Percentiles rank a stretch among this genome's conserved stretches.
Conservation (phyloP, 2,113 vertebrate species). For the Sakesphorus luctuosus region DNA sequence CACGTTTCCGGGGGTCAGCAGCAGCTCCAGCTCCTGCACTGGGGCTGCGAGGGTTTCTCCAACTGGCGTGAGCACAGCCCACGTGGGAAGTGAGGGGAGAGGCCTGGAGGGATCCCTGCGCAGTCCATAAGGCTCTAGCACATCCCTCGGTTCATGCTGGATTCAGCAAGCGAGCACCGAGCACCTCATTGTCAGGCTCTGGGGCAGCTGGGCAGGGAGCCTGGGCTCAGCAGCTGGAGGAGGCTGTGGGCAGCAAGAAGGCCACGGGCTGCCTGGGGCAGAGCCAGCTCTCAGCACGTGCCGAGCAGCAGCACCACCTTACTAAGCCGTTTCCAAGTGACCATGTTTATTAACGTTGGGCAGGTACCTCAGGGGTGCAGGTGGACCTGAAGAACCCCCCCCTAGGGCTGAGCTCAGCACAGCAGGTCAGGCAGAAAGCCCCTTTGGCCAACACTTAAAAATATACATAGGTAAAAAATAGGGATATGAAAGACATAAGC, state of each 20-base stretch:
- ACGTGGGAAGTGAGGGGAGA: neutral
- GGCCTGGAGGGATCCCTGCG: neutral
- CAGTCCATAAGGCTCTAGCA: accelerated
- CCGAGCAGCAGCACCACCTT: neutral
- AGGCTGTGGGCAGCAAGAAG: neutral
- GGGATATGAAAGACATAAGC: neutral
- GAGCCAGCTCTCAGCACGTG: accelerated
- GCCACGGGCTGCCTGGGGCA: accelerated
- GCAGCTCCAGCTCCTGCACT: neutral
- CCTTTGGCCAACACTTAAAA: neutral
- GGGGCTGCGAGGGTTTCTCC: neutral
- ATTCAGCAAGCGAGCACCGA: accelerated
- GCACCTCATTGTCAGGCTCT: accelerated
- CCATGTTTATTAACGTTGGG: neutral
- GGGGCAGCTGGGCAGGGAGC: no score
- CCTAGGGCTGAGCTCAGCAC: accelerated
- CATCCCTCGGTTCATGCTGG: accelerated
- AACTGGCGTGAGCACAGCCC: neutral
- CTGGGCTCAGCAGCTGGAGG: accelerated
- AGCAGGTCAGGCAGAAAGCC: neutral
- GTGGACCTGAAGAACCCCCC: accelerated
- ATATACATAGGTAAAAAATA: neutral
- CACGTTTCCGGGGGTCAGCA: neutral
- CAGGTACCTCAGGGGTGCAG: neutral
- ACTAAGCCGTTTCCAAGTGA: no score